Evolutionary conservation across 2,888 invertebrate genomes (phyloP), one percentile per base, ranked within the genome.

Genomic region (Scaeva pyrastri): DNA sequence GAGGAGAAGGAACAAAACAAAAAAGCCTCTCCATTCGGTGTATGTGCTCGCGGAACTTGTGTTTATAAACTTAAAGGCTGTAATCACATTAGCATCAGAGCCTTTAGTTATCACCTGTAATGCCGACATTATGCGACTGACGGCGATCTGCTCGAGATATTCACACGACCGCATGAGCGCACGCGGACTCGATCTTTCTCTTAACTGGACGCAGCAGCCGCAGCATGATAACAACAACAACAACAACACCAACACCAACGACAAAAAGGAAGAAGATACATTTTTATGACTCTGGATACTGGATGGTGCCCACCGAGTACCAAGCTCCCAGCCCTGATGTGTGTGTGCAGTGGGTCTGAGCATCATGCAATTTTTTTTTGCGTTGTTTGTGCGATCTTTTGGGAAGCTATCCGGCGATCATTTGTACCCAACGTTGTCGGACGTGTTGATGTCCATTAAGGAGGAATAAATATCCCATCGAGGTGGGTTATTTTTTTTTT

Each of bases 61-160:
- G 89, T 92, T 92, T 92, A 92, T 92, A 92, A 92, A 91, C 92
- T 90, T 91, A 92, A 92, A 92, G 92, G 91, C 92, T 92, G 92
- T 92, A 92, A 92, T 92, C 92, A 92, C 91, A 92, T 92, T 92
- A 92, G 91, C 89, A 90, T 90, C 92, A 91, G 91, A 90, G 90
- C 90, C 90, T 90, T 90, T 90, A 90, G 90, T 90, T 90, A 90
- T 90, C 90, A 90, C 90, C 90, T 90, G 89, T 89, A 89, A 90
- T 90, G 90, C 90, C 90, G 90, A 90, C 89, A 89, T 82, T 77
- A 75, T 82, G 81, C 80, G 84, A 80, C 80, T 80, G 79, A 87
- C 78, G 88, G 82, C 79, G 82, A 87, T 87, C 75, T 87, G 84
- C 84, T 87, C 83, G 75, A 87, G 75, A 79, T 84, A 87, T 87